Percentiles rank a stretch among this genome's conserved stretches.
phyloP scores from a whole-genome alignment of 1,140 invertebrate species.

The Brachionus angularis region DNA sequence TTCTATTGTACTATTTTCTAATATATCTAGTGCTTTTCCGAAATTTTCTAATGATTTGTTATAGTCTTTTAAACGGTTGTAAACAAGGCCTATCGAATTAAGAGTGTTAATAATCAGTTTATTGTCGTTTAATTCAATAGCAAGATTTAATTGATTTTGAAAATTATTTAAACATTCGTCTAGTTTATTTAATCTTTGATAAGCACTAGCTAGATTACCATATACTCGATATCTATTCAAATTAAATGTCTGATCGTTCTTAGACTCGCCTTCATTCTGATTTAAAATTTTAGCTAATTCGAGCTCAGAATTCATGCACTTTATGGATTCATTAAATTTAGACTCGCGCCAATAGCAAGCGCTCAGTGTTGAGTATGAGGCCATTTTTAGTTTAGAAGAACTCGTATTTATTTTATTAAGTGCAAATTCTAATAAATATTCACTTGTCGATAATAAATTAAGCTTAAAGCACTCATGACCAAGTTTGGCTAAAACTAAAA shows the following conservation, averaged over 20 bases:
- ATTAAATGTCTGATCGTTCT: background rate
- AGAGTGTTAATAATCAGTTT: conserved; percentile 1
- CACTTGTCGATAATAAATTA: conserved; percentile 19
- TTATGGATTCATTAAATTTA: conserved; percentile 33
- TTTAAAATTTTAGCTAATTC: conserved; percentile 2
- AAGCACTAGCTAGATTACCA: conserved; percentile 40
- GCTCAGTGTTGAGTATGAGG: conserved; percentile 15
- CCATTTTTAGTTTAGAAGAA: conserved; percentile 24
- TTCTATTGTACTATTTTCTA: background rate
- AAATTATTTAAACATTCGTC: conserved; percentile 23
- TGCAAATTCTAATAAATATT: conserved; percentile 31
- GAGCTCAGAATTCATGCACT: conserved; percentile 23
- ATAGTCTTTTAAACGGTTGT: background rate
- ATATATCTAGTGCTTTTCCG: conserved; percentile 15
- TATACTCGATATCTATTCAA: conserved; percentile 12
- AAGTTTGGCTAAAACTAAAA: conserved; percentile 41
- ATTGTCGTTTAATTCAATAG: conserved; percentile 22
- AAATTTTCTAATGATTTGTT: conserved; percentile 4
- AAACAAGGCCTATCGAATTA: conserved; percentile 32
- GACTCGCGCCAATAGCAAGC: conserved; percentile 33
- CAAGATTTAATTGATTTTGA: conserved; percentile 29
- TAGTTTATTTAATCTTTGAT: conserved; percentile 24
- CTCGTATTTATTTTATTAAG: conserved; percentile 2
- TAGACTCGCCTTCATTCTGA: background rate
- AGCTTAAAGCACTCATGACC: conserved; percentile 41